Evolutionary conservation across 2,113 vertebrate genomes (phyloP), one percentile per base, ranked within the genome.

Genomic region (Colossoma macropomum): DNA sequence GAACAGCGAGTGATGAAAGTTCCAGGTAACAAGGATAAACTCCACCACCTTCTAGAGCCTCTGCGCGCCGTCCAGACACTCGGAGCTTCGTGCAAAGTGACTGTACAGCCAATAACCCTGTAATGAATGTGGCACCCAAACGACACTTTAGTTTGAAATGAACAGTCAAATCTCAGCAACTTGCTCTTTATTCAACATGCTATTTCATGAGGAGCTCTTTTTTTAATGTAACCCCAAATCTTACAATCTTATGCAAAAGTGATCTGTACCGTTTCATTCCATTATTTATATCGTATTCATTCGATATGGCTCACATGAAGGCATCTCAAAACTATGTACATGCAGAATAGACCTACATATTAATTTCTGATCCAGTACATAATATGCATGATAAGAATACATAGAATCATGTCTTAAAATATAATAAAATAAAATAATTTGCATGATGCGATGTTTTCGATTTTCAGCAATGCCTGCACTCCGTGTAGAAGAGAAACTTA

Each of bases 1-100:
- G 84, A 88, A 88, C 75, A 75, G 48, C 54, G 70, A 73, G 45
- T 82, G 80, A 88, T 75, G 88, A 87, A 89, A 88, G 82, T 86
- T 88, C 84, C 82, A 86, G 87, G 86, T 90, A 88, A 87, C 48
- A 32, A 45, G 59, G 52, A 32, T 32, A 79, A 69, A 81, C 76
- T 74, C 72, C 59, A n/a, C 45, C 34, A 34, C 75, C 65, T 84
- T 87, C 82, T 82, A 54, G 73, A 79, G 65, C 25, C 1, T 59
- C 65, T 79, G 60, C 75, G 62, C 15, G 50, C 19, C 48, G 48
- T 13, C 16, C 68, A 63, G 34, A 48, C 34, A 63, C 23, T 27
- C 59, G 4, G 0, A n/a, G 27, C 8, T 15, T 81, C 72, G 54
- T 52, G 28, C 27, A 54, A 66, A 68, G 48, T n/a, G 17, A 23